Evolutionary conservation across 2,113 vertebrate species (phyloP).

Genomic region (Heterotis niloticus): DNA sequence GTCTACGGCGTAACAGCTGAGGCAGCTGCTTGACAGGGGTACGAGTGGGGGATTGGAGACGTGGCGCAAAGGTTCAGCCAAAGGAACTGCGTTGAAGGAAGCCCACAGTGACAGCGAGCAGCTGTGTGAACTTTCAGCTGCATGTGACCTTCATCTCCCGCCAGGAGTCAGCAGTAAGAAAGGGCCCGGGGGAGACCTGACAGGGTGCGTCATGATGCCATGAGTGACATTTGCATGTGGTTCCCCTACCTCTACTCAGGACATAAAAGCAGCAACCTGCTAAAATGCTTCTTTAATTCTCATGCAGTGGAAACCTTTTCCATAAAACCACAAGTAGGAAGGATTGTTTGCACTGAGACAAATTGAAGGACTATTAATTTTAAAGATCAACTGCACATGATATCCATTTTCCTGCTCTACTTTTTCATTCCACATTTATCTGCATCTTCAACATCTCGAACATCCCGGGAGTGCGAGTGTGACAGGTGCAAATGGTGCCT

Average conservation of each 20-base stretch:
- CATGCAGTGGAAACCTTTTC: not conserved
- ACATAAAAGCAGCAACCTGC: not conserved
- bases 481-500: not conserved
- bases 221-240: slow-evolving; percentile 51
- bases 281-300: not conserved
- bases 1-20: slow-evolving; percentile 52
- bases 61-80: slow-evolving; percentile 40
- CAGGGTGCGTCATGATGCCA: slow-evolving; percentile 47
- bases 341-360: not conserved
- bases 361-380: too few relatives aligned
- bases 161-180: slow-evolving; percentile 46
- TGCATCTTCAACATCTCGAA: too few relatives aligned
- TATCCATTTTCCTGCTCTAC: too few relatives aligned
- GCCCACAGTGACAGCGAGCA: slow-evolving; percentile 60
- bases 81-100: slow-evolving; percentile 52
- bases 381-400: too few relatives aligned
- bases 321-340: not conserved
- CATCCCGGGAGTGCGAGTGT: not conserved
- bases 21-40: slow-evolving; percentile 51
- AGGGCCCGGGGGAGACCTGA: slow-evolving; percentile 48
- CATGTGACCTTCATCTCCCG: slow-evolving; percentile 40
- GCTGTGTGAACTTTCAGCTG: slow-evolving; percentile 57
- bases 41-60: slow-evolving; percentile 32
- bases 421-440: not conserved
- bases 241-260: slow-evolving; percentile 28